Evolutionary conservation across 2,888 invertebrate genomes (phyloP).

Genomic region (Dicyrtomina minuta): DNA sequence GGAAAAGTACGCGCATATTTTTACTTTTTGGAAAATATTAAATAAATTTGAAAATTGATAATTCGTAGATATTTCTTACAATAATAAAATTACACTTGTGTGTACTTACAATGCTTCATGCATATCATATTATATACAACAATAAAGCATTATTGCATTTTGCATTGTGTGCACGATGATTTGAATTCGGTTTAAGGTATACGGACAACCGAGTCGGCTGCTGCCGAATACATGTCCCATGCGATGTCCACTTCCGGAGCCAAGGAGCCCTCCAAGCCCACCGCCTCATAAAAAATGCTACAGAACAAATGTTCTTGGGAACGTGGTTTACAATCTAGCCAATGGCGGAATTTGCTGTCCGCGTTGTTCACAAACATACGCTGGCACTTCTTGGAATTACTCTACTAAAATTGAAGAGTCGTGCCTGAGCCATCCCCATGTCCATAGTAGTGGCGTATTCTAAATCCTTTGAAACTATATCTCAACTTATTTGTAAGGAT

Average conservation of each 20-base stretch:
- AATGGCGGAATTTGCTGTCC: no score
- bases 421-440: no score
- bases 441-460: no score
- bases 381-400: background rate
- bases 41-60: no score
- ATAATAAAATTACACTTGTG: no score
- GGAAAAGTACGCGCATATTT: background rate
- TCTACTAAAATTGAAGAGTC: background rate
- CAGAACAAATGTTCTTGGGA: slow-evolving; percentile 1
- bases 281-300: background rate
- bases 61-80: no score
- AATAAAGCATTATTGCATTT: no score
- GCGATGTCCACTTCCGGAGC: background rate
- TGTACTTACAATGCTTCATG: no score
- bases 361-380: background rate
- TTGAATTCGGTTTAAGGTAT: background rate
- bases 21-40: background rate
- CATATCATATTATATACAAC: background rate
- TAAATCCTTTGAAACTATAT: no score
- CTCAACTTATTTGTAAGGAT: no score
- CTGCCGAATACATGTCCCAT: background rate
- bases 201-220: background rate
- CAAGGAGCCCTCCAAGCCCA: background rate
- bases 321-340: background rate
- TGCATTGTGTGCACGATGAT: no score